Conservation (phyloP, 2,113 vertebrate genomes). For the Pleuronectes platessa region DNA sequence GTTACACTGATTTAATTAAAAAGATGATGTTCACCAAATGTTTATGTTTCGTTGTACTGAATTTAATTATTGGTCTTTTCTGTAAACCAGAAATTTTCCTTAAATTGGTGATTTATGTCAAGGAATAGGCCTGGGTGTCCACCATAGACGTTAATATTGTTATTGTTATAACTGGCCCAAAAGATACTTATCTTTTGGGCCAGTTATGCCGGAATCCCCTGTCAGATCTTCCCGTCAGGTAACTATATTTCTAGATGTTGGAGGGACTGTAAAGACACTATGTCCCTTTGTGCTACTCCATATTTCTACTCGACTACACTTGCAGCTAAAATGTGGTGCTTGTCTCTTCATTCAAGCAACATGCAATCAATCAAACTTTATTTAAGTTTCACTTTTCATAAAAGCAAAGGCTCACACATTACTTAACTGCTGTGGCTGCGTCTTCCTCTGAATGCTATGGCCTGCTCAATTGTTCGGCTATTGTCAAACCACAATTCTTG, state of each 20-base stretch:
- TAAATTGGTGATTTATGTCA: neutral
- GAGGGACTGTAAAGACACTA: no score
- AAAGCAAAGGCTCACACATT: neutral
- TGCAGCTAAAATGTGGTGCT: no score
- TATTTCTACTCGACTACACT: no score
- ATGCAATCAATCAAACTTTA: no score
- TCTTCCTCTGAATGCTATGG: neutral
- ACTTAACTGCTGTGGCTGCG: neutral
- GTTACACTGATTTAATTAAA: constrained; percentile 16
- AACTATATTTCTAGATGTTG: no score
- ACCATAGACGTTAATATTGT: neutral
- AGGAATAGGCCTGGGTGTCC: neutral
- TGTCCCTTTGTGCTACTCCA: no score
- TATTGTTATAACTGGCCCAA: no score
- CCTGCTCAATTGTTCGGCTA: neutral
- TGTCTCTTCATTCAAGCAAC: no score
- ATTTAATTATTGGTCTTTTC: neutral
- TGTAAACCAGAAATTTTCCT: neutral
- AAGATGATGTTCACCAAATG: constrained; percentile 1
- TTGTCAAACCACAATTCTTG: neutral
- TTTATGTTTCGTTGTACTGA: neutral
- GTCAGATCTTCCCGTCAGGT: no score
- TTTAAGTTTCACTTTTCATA: no score
- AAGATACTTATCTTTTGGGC: no score
- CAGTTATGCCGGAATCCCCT: no score